A percentile compares a stretch with the other conserved stretches of the same genome.
These are phyloP conservation scores for Oscheius sp. DNA, from an alignment of 1,140 invertebrate species.

Conservation along the genomic window DNA sequence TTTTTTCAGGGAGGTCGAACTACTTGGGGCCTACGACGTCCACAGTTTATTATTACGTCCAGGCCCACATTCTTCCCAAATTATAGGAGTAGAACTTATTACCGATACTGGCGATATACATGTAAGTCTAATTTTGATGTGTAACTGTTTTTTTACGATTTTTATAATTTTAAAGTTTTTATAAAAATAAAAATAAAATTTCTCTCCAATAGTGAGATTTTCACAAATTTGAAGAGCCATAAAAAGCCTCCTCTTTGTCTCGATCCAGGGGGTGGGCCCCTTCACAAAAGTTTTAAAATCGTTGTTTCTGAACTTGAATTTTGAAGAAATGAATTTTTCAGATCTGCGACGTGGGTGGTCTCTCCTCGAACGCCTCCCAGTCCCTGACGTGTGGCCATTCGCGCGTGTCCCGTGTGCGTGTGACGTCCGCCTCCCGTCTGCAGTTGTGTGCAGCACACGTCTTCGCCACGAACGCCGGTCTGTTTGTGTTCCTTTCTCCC, in stretches of 20 bases:
- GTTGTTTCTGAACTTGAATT: no score
- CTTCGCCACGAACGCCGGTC: slow-evolving; percentile 41
- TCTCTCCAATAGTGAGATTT: no score
- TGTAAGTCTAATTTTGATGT: background rate
- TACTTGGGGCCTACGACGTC: slow-evolving; percentile 15
- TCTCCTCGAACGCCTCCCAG: background rate
- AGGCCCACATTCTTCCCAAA: slow-evolving; percentile 15
- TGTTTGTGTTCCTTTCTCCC: slow-evolving; percentile 3
- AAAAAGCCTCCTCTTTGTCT: background rate
- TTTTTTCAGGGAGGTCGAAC: slow-evolving; percentile 27
- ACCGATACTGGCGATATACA: slow-evolving; percentile 11
- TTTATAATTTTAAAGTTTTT: background rate
- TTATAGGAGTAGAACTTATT: slow-evolving; percentile 14
- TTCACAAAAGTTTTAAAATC: no score
- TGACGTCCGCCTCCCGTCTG: slow-evolving; percentile 26
- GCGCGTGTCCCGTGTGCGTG: slow-evolving; percentile 18
- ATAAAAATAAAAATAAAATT: background rate
- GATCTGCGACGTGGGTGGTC: background rate
- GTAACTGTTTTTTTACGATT: background rate
- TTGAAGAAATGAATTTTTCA: background rate
- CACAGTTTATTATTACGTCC: slow-evolving; percentile 5
- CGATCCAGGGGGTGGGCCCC: background rate
- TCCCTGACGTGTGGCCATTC: background rate
- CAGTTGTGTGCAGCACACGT: slow-evolving; percentile 37
- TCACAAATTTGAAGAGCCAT: background rate